Evolutionary conservation across 2,797 vertebrate species (phyloP).

Genomic region (Morus bassanus): DNA sequence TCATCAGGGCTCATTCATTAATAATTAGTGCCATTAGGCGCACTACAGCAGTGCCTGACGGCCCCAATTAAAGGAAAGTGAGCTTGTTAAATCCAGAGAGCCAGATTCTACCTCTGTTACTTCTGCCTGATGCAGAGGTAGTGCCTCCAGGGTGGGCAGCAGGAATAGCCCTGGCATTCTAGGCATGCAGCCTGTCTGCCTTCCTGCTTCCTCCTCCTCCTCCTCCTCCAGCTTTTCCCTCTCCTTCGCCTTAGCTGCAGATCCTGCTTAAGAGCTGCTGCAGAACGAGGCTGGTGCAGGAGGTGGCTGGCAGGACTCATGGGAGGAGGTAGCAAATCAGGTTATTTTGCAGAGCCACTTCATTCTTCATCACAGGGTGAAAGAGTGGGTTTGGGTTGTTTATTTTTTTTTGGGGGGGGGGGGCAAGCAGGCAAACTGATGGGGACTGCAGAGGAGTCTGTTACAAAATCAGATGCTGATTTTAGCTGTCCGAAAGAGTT

Average conservation of each 20-base stretch:
- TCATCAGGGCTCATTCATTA: conserved; percentile 25
- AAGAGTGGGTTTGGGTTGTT: background rate
- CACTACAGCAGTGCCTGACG: conserved; percentile 1
- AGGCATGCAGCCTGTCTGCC: background rate
- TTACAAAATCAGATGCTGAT: background rate
- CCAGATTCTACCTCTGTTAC: background rate
- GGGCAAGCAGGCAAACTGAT: background rate
- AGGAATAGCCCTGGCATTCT: background rate
- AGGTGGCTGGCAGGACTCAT: background rate
- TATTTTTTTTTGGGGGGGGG: background rate
- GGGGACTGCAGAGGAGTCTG: background rate
- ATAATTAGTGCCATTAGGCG: conserved; percentile 37
- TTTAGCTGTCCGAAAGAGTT: background rate
- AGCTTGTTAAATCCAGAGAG: conserved; percentile 4
- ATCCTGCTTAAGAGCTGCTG: background rate
- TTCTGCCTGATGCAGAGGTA: background rate
- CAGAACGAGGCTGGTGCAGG: background rate
- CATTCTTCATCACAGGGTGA: background rate
- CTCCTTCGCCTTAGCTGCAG: background rate
- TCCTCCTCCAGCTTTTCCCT: background rate
- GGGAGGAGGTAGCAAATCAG: background rate
- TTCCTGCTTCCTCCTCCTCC: background rate
- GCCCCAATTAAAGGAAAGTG: conserved; percentile 20
- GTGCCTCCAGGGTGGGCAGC: background rate
- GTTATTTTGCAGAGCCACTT: background rate